Conservation (phyloP, 2,113 vertebrate genomes). For the Ceyx margarethae region DNA sequence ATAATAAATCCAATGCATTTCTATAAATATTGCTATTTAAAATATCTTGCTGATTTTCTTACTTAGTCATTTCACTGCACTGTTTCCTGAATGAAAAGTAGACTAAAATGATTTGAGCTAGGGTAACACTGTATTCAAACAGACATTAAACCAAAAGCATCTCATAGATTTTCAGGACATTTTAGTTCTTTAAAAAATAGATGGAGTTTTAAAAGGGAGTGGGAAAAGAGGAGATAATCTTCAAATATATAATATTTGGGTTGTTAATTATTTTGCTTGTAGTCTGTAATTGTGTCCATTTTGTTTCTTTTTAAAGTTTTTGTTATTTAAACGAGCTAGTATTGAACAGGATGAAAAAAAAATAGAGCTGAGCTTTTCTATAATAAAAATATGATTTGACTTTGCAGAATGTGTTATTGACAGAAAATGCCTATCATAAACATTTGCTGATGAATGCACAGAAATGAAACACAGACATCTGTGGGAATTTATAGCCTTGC, state of each 20-base stretch:
- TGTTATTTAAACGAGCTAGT: not conserved
- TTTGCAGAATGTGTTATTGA: not conserved
- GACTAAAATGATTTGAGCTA: not conserved
- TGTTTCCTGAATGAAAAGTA: not conserved
- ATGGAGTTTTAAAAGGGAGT: not conserved
- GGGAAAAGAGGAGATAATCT: not conserved
- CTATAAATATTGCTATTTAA: not conserved
- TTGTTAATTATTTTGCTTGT: not conserved
- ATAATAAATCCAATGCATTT: not conserved
- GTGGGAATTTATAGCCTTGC: not conserved
- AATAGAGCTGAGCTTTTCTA: not conserved
- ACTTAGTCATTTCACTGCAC: not conserved
- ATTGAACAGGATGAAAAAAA: not conserved
- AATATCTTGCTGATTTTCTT: not conserved
- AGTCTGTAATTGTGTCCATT: not conserved
- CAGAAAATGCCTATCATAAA: not conserved
- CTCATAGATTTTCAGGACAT: not conserved
- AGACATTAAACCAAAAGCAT: not conserved
- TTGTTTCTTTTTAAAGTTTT: not conserved
- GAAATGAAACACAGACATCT: not conserved
- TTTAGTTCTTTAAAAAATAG: not conserved
- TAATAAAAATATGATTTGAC: constrained; percentile 8
- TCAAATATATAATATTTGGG: not conserved
- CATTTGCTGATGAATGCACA: not conserved
- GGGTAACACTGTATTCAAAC: not conserved